Conservation (phyloP, 2,888 invertebrate genomes). For the Tenthredo mesomela region DNA sequence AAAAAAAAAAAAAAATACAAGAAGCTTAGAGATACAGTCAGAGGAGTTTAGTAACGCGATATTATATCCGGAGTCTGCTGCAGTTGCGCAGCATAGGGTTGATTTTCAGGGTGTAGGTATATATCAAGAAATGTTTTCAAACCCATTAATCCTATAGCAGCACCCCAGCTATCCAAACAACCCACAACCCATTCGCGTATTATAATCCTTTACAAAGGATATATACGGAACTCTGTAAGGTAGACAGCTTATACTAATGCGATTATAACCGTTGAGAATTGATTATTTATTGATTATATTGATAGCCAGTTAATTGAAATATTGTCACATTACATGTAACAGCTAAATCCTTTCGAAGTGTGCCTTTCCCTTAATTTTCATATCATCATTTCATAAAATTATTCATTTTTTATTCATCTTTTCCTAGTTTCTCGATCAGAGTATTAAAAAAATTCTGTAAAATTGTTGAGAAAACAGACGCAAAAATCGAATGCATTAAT, state of each 20-base stretch:
- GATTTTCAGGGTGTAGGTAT: background rate
- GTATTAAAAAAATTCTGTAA: too few species aligned
- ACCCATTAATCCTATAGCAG: slow-evolving; percentile 40
- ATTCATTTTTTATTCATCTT: too few species aligned
- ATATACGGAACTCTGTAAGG: too few species aligned
- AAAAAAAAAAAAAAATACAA: slow-evolving; percentile 6
- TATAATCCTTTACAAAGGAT: slow-evolving; percentile 35
- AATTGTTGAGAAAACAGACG: too few species aligned
- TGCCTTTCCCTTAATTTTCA: background rate
- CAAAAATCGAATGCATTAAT: too few species aligned
- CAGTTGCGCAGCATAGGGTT: background rate
- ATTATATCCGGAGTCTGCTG: background rate
- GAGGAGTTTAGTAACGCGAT: slow-evolving; percentile 6
- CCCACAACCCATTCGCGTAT: background rate
- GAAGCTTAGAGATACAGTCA: background rate
- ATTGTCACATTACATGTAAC: background rate
- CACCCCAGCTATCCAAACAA: slow-evolving; percentile 23
- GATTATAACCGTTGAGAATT: slow-evolving; percentile 50
- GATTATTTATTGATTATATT: slow-evolving; percentile 12
- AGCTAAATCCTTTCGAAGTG: background rate
- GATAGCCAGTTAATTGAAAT: background rate
- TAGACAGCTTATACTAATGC: slow-evolving; percentile 11
- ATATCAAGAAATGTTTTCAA: slow-evolving; percentile 24
- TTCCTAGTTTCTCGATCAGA: too few species aligned
- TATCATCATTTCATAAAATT: too few species aligned